These are phyloP conservation scores for Ptychobarbus kaznakovi DNA, from an alignment of 2,797 vertebrate genomes.

Conservation along the genomic window DNA sequence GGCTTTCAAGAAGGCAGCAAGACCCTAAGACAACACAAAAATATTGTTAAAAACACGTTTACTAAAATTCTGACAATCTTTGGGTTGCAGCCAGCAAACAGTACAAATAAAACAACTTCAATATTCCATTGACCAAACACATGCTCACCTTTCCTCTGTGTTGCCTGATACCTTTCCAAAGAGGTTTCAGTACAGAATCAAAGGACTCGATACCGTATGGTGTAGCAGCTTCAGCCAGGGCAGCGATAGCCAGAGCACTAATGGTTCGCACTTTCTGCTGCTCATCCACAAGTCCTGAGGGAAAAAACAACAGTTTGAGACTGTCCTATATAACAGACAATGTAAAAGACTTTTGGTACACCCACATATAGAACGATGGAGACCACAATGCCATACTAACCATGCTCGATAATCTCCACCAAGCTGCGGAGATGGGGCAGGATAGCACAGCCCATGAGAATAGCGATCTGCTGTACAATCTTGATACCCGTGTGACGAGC, in stretches of 20 bases:
- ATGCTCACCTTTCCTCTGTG: slow-evolving; percentile 95
- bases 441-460: slow-evolving; percentile 99
- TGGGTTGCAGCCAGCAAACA: neutral
- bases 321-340: neutral
- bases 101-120: neutral
- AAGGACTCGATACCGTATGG: slow-evolving; percentile 99
- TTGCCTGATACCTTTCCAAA: slow-evolving; percentile 98
- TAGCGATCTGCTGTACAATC: slow-evolving; percentile 99
- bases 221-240: slow-evolving; percentile 96
- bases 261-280: slow-evolving; percentile 99
- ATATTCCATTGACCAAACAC: neutral
- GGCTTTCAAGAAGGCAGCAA: slow-evolving; percentile 98
- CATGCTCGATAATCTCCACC: slow-evolving; percentile 99
- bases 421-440: slow-evolving; percentile 98
- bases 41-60: neutral
- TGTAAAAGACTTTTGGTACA: neutral
- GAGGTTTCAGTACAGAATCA: slow-evolving; percentile 96
- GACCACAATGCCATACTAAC: slow-evolving; percentile 74
- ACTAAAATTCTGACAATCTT: neutral
- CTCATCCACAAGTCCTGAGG: slow-evolving; percentile 94
- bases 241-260: slow-evolving; percentile 97
- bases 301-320: slow-evolving; percentile 4
- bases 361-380: neutral
- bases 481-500: slow-evolving; percentile 98
- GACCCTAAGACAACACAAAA: slow-evolving; percentile 79